Base-by-base conservation (phyloP, 2,888 invertebrate genomes). In the Trilocha varians region DNA sequence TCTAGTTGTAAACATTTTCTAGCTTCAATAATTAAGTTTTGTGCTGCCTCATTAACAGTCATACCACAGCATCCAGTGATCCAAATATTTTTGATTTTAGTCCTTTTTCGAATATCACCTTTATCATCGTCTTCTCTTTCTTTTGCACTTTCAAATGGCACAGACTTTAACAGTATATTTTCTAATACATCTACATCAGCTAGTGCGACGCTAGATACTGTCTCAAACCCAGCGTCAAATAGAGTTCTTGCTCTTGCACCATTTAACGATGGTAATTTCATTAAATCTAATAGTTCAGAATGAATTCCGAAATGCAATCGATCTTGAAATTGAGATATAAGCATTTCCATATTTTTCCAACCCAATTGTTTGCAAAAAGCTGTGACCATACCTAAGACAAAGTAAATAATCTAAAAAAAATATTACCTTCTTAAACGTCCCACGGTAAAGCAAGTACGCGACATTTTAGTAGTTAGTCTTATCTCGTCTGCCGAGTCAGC, bases 301-400 rank as follows among this genome's bases (percentile, higher is more conserved):
- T 95, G 93, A 36, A 99, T 93, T 9, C 98, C 99, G 73, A 99
- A 98, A 61, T 95, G 95, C 34, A 99, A 87, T 13, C 99, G 91
- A 59, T 94, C 93, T 82, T 98, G 97, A 74, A 99, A 98, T 76
- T 98, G 96, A 0, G 93, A 91, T 34, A 99, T 89, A 34, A 99
- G 86, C 50, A 96, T 84, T 70, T 97, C 94, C 62, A 99, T 87
- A 66, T 93, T 95, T 50, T 89, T 90, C 98, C 99, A 99, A 16
- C 97, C 96, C 9, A 99, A 82, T 41, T 96, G 92, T 48, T 90
- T 90, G 73, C 98, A 97, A 80, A 99, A 99, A n/a, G 95, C 91
- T 3, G 97, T 96, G 1, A 99, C 95, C 94, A 98, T 98, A 42
- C 97, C 98, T 94, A 53, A 59, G 74, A 62, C 18, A 43, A 39